Percentiles rank a stretch among this genome's conserved stretches.
phyloP scores from a whole-genome alignment of 2,888 invertebrate species.

The Brachycybe producta region DNA sequence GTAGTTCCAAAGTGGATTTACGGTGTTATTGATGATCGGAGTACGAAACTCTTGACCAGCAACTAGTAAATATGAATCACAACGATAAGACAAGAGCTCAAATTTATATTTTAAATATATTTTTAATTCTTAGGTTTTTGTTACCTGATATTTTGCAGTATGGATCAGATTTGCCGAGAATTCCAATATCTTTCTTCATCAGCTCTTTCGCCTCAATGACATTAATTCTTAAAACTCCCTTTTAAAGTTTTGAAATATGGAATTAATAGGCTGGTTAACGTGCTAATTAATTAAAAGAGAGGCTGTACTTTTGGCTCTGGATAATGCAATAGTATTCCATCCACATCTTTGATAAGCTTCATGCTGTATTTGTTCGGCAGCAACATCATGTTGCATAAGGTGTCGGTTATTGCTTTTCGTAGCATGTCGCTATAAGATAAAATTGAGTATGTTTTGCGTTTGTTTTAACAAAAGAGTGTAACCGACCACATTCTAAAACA shows the following conservation, averaged over 20 bases:
- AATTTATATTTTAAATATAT: too few relatives aligned
- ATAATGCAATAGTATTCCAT: constrained; percentile 66
- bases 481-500: too few relatives aligned
- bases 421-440: constrained; percentile 60
- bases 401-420: constrained; percentile 74
- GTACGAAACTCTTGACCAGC: constrained; percentile 90
- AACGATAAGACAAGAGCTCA: background rate
- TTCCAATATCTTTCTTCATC: constrained; percentile 87
- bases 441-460: constrained; percentile 9
- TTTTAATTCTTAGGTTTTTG: too few relatives aligned
- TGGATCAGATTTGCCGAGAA: constrained; percentile 94
- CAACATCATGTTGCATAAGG: constrained; percentile 84
- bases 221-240: constrained; percentile 90
- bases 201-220: constrained; percentile 88
- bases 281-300: background rate
- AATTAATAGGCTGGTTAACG: background rate
- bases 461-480: background rate
- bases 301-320: constrained; percentile 74
- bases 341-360: constrained; percentile 69
- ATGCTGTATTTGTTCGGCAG: constrained; percentile 90
- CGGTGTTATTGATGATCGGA: constrained; percentile 79
- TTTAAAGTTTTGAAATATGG: background rate
- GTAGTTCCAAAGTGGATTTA: constrained; percentile 94
- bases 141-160: constrained; percentile 58
- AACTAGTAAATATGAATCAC: constrained; percentile 38